These are phyloP conservation scores for Acanthurus tractus DNA, from an alignment of 2,797 vertebrate genomes.

Conservation along the genomic window DNA sequence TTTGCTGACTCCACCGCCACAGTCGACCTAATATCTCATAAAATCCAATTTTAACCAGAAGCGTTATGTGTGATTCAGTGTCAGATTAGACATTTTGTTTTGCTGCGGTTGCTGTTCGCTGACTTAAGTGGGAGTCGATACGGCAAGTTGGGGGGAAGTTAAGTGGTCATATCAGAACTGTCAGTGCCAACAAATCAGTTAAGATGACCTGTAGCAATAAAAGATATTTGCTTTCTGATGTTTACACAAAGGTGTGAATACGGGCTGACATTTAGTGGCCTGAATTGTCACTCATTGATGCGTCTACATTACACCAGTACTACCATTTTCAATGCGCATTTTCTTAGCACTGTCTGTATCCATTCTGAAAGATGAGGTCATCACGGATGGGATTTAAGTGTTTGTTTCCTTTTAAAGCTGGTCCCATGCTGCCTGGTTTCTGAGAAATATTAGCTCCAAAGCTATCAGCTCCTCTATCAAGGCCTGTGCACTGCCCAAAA, in stretches of 20 bases:
- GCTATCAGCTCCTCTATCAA: conserved; percentile 15
- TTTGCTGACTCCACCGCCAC: conserved; percentile 41
- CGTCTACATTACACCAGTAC: not conserved
- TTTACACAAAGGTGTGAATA: not conserved
- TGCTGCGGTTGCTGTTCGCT: conserved; percentile 29
- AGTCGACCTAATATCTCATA: conserved; percentile 26
- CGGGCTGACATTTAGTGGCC: conserved; percentile 2
- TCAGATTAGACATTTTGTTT: conserved; percentile 26
- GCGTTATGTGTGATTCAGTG: not conserved
- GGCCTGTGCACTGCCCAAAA: not conserved
- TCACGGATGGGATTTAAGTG: conserved; percentile 3
- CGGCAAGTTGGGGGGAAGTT: not conserved
- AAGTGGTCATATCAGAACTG: not conserved
- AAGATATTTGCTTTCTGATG: too few species aligned
- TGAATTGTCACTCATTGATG: not conserved
- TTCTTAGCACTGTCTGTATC: not conserved
- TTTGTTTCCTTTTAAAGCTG: conserved; percentile 27
- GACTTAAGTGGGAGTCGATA: conserved; percentile 8
- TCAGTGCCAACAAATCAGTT: not conserved
- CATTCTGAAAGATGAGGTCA: not conserved
- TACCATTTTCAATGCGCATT: not conserved
- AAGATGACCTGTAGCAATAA: not conserved
- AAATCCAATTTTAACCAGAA: conserved; percentile 42
- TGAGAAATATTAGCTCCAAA: conserved; percentile 10
- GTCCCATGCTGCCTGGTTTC: conserved; percentile 18